Conservation (phyloP, 2,113 vertebrate genomes). For the Sapayoa aenigma region DNA sequence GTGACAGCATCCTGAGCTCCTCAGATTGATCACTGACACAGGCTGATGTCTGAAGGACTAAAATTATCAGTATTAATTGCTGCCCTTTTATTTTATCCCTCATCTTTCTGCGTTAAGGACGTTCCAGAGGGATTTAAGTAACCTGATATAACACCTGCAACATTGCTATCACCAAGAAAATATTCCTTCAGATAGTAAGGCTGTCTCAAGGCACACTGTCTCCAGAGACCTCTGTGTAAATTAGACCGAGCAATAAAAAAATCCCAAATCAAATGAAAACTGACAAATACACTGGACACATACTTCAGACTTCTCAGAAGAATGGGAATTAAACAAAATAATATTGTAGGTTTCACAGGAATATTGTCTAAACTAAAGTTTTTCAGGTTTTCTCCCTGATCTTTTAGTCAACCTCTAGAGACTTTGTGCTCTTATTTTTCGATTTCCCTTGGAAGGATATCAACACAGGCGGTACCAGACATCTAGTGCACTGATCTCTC, state of each 20-base stretch:
- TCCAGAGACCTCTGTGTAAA: neutral
- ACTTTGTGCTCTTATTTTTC: neutral
- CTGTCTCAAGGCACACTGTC: neutral
- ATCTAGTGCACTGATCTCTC: neutral
- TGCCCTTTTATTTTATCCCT: neutral
- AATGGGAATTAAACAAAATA: neutral
- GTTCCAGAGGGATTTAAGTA: neutral
- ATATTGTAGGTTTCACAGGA: neutral
- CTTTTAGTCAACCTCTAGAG: neutral
- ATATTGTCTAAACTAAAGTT: neutral
- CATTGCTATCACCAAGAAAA: neutral
- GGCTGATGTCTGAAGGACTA: neutral
- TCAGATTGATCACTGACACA: neutral
- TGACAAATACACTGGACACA: rapidly evolving
- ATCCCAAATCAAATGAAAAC: too few relatives aligned
- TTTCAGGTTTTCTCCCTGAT: neutral
- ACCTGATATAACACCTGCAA: neutral
- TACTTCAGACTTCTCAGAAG: neutral
- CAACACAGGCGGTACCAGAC: neutral
- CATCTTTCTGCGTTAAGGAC: neutral
- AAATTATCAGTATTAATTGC: neutral
- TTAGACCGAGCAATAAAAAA: neutral
- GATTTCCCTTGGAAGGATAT: neutral
- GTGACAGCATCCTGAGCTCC: neutral
- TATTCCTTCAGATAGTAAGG: neutral